Percentiles rank a stretch among this genome's conserved stretches.
phyloP scores from a whole-genome alignment of 2,888 invertebrate species.

The Cantharis rustica region DNA sequence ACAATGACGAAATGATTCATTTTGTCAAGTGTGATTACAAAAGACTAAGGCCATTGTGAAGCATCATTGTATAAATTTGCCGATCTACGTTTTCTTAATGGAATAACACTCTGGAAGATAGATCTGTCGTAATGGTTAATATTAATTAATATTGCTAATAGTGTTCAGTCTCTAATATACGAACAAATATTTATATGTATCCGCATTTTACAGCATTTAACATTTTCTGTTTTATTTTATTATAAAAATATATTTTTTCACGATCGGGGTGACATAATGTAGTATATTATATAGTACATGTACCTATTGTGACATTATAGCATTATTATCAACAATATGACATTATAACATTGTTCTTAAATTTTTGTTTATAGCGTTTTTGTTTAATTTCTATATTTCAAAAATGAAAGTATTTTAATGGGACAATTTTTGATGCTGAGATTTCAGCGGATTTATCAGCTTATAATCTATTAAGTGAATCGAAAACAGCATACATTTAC shows the following conservation, averaged over 20 bases:
- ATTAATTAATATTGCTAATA: neutral
- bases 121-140: neutral
- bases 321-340: too few relatives aligned
- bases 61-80: neutral
- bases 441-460: too few relatives aligned
- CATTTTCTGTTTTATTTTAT: neutral
- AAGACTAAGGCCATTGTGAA: neutral
- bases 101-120: neutral
- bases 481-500: too few relatives aligned
- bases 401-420: too few relatives aligned
- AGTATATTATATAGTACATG: too few relatives aligned
- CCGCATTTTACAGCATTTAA: too few relatives aligned
- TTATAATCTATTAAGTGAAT: too few relatives aligned
- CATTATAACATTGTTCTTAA: too few relatives aligned
- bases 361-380: too few relatives aligned
- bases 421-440: too few relatives aligned
- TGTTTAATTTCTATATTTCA: neutral
- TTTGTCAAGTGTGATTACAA: neutral
- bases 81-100: neutral
- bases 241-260: neutral
- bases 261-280: neutral
- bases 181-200: neutral
- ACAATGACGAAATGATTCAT: neutral
- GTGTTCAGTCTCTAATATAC: neutral
- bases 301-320: too few relatives aligned